Evolutionary conservation across 2,797 vertebrate species (phyloP), one percentile per base, ranked within the genome.

Genomic region (Sebastes flavidus): DNA sequence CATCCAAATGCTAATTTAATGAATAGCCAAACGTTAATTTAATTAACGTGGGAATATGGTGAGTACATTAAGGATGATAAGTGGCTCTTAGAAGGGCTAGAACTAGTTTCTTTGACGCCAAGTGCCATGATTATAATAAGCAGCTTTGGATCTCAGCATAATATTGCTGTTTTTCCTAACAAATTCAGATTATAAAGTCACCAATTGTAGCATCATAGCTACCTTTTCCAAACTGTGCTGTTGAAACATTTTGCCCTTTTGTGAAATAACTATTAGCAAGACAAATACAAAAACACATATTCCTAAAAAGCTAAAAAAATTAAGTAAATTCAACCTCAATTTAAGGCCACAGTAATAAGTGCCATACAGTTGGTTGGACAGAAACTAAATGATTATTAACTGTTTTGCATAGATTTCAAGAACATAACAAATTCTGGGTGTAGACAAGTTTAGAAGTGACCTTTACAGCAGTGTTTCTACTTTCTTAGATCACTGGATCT

Each of bases 201-300:
- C 66, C 72, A 77, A 87, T 75, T 88, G 63, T 81, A 77, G 22
- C 85, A 86, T 54, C 6, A 60, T 54, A 65, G 60, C 80, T 83
- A 87, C 85, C 85, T 89, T 94, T 93, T 94, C 94, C 86, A 93
- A 93, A 95, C 93, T 89, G 92, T 68, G 92, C 93, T 94, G 90
- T 93, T 90, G 84, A 90, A 88, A 88, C 69, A 72, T 83, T 83
- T 75, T 36, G 72, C 56, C 72, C 62, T 77, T 81, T 73, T 86
- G 36, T 83, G 56, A 85, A 86, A 74, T 13, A 74, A 75, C 27
- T 34, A 61, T 75, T 34, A 83, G 59, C 25, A 72, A 66, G 18
- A 72, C 38, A 8, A 49, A 78, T 49, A 76, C 16, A 80, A 82
- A 81, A 80, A 75, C 27, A 75, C 30, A 81, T 11, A 79, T 66